These are phyloP conservation scores for Halcyon senegalensis DNA, from an alignment of 2,113 vertebrate genomes.

Conservation along the genomic window DNA sequence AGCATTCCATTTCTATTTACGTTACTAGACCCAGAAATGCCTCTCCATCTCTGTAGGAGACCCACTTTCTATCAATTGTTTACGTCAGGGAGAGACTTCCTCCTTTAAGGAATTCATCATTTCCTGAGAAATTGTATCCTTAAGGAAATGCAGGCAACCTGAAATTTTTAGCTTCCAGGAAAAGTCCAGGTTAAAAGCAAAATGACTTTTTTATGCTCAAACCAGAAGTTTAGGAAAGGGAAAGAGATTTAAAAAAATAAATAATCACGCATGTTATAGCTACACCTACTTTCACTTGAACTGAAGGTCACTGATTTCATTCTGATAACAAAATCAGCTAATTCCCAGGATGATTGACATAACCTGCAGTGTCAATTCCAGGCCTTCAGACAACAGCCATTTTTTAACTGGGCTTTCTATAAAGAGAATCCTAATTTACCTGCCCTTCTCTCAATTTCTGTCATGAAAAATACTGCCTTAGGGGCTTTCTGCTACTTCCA, in stretches of 20 bases:
- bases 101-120: background rate
- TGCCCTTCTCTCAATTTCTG: background rate
- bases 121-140: background rate
- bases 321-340: background rate
- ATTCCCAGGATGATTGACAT: background rate
- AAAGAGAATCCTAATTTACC: background rate
- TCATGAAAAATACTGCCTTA: background rate
- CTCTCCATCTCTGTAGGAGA: background rate
- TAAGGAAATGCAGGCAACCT: background rate
- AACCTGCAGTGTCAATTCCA: background rate
- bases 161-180: background rate
- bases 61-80: background rate
- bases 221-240: background rate
- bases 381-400: background rate
- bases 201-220: background rate
- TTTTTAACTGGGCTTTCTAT: background rate
- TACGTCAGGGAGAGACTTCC: background rate
- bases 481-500: background rate
- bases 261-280: background rate
- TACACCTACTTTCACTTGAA: background rate
- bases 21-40: background rate
- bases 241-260: background rate
- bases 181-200: background rate
- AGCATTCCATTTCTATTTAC: background rate
- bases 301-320: background rate